Conservation (phyloP, 1,140 invertebrate species). For the Aporrectodea caliginosa region DNA sequence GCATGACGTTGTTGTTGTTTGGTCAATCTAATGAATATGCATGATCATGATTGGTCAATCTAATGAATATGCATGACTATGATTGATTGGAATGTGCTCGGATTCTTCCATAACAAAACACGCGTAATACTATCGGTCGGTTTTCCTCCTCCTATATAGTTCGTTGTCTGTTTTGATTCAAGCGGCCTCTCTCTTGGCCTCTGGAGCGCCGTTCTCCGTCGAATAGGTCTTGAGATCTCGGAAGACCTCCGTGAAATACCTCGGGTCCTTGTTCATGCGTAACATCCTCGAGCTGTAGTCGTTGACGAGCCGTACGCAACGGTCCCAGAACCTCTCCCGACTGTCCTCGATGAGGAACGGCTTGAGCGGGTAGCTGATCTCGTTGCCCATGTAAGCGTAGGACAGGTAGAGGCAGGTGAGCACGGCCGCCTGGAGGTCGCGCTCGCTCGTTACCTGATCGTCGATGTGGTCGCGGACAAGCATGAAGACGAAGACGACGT, state of each 20-base stretch:
- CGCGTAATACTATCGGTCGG: no score
- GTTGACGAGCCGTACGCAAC: constrained; percentile 13
- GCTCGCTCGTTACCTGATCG: constrained; percentile 52
- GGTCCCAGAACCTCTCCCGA: constrained; percentile 22
- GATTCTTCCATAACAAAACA: no score
- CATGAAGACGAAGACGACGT: constrained; percentile 99
- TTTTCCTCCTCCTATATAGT: no score
- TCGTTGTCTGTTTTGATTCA: no score
- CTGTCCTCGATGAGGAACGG: constrained; percentile 14
- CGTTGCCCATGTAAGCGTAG: constrained; percentile 91
- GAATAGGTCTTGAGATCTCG: constrained; percentile 35
- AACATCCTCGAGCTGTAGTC: constrained; percentile 20
- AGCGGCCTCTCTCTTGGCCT: no score
- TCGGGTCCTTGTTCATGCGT: constrained; percentile 18
- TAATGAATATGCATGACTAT: no score
- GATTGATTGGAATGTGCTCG: no score
- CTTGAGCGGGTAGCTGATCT: constrained; percentile 87
- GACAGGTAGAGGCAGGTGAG: constrained; percentile 95
- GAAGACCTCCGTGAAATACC: constrained; percentile 15
- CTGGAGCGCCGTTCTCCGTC: no score
- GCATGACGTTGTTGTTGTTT: no score
- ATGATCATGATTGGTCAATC: no score
- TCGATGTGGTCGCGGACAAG: constrained; percentile 71
- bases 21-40: no score
- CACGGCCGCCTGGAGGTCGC: constrained; percentile 82